Percentiles rank a stretch among this genome's conserved stretches.
These are phyloP conservation scores for Epinotia nisella DNA, from an alignment of 2,888 invertebrate genomes.

Conservation along the genomic window DNA sequence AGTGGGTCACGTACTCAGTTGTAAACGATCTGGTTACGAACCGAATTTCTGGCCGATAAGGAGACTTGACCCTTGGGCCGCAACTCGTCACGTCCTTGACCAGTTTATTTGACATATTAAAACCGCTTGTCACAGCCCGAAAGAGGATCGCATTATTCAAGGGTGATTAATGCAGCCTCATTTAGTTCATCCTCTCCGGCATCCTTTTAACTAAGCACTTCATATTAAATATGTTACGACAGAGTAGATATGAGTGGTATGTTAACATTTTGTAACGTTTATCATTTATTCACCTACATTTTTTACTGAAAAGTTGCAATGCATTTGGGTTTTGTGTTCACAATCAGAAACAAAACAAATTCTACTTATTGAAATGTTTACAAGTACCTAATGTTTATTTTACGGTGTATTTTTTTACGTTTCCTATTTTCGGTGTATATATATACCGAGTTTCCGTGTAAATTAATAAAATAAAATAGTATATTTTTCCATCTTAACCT, in stretches of 20 bases:
- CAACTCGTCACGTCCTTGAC: slow-evolving; percentile 29
- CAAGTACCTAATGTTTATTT: no score
- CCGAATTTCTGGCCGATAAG: slow-evolving; percentile 21
- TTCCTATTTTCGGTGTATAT: no score
- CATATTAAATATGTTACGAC: slow-evolving; percentile 17
- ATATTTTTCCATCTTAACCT: no score
- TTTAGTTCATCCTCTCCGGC: slow-evolving; percentile 34
- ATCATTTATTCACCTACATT: background rate
- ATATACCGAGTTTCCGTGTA: no score
- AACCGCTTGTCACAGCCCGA: slow-evolving; percentile 43
- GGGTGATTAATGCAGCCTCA: slow-evolving; percentile 42
- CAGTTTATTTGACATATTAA: slow-evolving; percentile 43
- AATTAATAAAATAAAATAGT: no score
- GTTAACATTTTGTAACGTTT: background rate
- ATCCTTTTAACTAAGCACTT: slow-evolving; percentile 28
- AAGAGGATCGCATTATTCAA: slow-evolving; percentile 41
- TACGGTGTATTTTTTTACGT: no score
- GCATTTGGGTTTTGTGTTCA: no score
- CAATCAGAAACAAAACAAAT: no score
- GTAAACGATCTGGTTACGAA: slow-evolving; percentile 18
- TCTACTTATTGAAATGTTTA: no score
- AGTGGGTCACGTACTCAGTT: slow-evolving; percentile 34
- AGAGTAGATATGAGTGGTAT: background rate
- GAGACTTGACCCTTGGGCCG: slow-evolving; percentile 33
- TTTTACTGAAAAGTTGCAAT: background rate